Evolutionary conservation across 2,888 invertebrate species (phyloP).

Genomic region (Apocheima hispidaria): DNA sequence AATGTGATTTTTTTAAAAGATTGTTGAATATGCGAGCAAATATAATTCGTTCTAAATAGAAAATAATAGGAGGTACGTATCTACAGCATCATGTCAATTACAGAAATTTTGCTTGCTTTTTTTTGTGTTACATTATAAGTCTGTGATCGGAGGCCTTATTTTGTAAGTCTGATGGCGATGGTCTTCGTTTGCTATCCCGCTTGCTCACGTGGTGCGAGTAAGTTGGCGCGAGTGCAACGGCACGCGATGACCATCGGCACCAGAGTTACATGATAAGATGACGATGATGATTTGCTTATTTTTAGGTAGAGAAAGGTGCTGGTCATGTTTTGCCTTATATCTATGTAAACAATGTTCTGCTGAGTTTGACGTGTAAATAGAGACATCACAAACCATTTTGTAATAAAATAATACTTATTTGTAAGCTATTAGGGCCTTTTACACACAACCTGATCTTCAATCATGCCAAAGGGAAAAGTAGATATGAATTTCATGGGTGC

Average conservation of each 20-base stretch:
- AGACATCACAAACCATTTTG: slow-evolving; percentile 71
- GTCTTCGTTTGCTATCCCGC: no score
- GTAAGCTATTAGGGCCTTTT: slow-evolving; percentile 31
- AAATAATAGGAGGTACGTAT: background rate
- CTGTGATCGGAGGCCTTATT: slow-evolving; percentile 47
- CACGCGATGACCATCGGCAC: no score
- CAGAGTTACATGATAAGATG: no score
- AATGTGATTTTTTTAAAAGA: background rate
- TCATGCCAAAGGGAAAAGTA: no score
- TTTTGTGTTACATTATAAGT: slow-evolving; percentile 32
- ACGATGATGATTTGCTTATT: slow-evolving; percentile 56
- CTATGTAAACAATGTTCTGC: slow-evolving; percentile 43
- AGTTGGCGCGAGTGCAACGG: no score
- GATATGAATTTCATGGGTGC: no score
- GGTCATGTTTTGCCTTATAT: slow-evolving; percentile 47
- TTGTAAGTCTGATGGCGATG: no score
- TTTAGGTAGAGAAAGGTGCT: slow-evolving; percentile 55
- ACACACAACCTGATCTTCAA: no score
- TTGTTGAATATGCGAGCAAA: background rate
- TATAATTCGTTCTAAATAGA: background rate
- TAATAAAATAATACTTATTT: slow-evolving; percentile 38
- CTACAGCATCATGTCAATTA: slow-evolving; percentile 36
- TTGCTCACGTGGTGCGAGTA: no score
- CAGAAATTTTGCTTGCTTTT: slow-evolving; percentile 23
- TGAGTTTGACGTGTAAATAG: slow-evolving; percentile 70